Conservation (phyloP, 2,888 invertebrate species). For the Drosophila peninsularis region DNA sequence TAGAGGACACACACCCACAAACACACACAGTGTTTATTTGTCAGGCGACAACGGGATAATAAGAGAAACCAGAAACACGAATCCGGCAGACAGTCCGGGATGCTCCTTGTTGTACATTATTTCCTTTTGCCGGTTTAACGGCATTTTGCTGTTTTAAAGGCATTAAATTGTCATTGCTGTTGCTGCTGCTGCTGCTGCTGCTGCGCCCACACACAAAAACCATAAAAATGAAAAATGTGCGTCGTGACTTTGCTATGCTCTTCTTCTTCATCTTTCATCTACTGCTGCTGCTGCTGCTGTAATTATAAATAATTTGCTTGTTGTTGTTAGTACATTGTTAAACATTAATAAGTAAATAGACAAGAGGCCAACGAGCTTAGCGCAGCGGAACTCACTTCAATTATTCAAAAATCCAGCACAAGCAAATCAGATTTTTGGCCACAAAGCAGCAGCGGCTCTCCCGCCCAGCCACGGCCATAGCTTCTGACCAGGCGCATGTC, state of each 20-base stretch:
- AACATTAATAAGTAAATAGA: slow-evolving; percentile 72
- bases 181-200: slow-evolving; percentile 22
- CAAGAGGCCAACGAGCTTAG: slow-evolving; percentile 50
- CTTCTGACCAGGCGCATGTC: slow-evolving; percentile 7
- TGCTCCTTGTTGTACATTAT: slow-evolving; percentile 40
- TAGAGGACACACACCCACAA: slow-evolving; percentile 1
- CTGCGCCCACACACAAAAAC: slow-evolving; percentile 32
- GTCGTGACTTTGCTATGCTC: slow-evolving; percentile 48
- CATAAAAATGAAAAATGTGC: slow-evolving; percentile 76
- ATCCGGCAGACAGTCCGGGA: slow-evolving; percentile 50
- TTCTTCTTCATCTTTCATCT: slow-evolving; percentile 15
- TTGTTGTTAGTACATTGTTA: slow-evolving; percentile 32
- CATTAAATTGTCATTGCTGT: slow-evolving; percentile 69
- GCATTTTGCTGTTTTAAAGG: slow-evolving; percentile 76
- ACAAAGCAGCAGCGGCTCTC: slow-evolving; percentile 12
- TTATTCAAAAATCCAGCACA: slow-evolving; percentile 57
- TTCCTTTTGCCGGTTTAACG: slow-evolving; percentile 70
- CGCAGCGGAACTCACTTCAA: slow-evolving; percentile 45
- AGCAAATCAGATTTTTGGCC: slow-evolving; percentile 67
- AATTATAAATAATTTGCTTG: slow-evolving; percentile 74
- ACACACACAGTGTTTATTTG: slow-evolving; percentile 66
- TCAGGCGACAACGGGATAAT: slow-evolving; percentile 79
- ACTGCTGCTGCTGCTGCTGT: slow-evolving; percentile 35
- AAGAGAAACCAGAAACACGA: slow-evolving; percentile 59
- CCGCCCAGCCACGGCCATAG: background rate